phyloP scores from a whole-genome alignment of 2,797 vertebrate genomes.

The Pyrocephalus nanus region DNA sequence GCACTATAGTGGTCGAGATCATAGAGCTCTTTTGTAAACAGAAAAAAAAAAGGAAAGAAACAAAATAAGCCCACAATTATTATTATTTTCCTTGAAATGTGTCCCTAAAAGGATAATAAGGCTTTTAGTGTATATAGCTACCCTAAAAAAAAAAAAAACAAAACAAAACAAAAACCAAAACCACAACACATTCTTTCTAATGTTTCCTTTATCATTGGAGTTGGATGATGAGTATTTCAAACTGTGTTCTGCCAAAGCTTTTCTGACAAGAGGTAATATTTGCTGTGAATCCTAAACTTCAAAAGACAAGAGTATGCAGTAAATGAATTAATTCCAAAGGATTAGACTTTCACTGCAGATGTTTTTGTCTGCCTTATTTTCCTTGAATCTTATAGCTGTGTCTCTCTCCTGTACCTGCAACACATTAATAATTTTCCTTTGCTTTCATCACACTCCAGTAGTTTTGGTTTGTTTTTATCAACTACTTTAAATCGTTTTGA shows the following conservation, averaged over 20 bases:
- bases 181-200: not conserved
- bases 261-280: constrained; percentile 4
- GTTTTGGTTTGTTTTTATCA: constrained; percentile 25
- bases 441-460: constrained; percentile 19
- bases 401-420: not conserved
- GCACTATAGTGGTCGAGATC: not conserved
- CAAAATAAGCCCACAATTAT: not conserved
- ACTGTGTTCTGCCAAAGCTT: not conserved
- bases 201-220: not conserved
- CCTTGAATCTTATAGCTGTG: constrained; percentile 34
- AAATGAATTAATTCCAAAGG: constrained; percentile 31
- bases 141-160: not conserved
- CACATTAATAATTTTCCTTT: constrained; percentile 22
- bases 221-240: not conserved
- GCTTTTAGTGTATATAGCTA: not conserved
- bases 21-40: not conserved
- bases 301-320: constrained; percentile 9
- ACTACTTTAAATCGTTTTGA: not conserved
- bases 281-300: constrained; percentile 22
- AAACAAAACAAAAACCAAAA: no score
- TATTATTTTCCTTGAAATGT: not conserved
- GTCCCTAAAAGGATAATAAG: not conserved
- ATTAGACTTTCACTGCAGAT: not conserved
- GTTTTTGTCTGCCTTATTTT: constrained; percentile 1
- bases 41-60: not conserved